Conservation (phyloP, 2,888 invertebrate species). For the Nomada goodeniana region DNA sequence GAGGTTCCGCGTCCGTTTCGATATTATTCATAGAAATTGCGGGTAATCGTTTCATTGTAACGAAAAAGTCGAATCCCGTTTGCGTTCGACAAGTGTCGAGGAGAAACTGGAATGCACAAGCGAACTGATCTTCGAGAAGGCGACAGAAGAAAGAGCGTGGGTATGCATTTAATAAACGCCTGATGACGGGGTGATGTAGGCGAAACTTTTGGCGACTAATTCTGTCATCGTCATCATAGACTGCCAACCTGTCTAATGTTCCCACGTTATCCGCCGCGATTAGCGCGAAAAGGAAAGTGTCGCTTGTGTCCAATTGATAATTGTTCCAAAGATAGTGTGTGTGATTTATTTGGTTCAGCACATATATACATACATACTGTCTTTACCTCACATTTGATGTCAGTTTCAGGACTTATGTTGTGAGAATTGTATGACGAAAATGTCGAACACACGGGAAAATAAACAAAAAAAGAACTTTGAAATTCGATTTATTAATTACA, state of each 20-base stretch:
- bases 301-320: neutral
- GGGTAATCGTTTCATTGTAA: constrained; percentile 9
- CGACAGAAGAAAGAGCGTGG: constrained; percentile 41
- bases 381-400: neutral
- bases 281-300: constrained; percentile 18
- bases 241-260: constrained; percentile 9
- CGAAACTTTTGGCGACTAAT: constrained; percentile 56
- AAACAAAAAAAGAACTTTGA: neutral
- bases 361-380: too few species aligned
- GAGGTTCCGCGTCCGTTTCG: too few species aligned
- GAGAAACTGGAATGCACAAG: constrained; percentile 33
- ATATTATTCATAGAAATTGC: neutral
- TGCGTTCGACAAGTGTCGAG: constrained; percentile 31
- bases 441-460: too few species aligned
- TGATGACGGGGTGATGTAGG: constrained; percentile 36
- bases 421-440: too few species aligned
- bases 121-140: constrained; percentile 24
- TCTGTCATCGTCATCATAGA: constrained; percentile 17
- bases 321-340: neutral
- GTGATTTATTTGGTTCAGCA: neutral
- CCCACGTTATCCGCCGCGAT: neutral
- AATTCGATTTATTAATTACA: neutral
- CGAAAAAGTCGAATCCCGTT: neutral
- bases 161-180: constrained; percentile 58
- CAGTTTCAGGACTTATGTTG: neutral